phyloP scores from a whole-genome alignment of 2,888 invertebrate species.

The Amiota communis region DNA sequence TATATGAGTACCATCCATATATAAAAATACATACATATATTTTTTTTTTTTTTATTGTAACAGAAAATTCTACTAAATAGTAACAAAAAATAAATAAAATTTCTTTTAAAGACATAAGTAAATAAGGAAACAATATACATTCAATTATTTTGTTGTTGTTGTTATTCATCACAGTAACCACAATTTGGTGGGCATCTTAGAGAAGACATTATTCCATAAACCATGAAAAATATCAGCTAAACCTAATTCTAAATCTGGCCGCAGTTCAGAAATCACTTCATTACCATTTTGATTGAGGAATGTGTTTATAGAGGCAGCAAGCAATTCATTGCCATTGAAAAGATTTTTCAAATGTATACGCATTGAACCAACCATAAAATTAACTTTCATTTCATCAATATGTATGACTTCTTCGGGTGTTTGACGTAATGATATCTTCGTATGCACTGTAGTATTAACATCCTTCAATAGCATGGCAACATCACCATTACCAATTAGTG shows the following conservation, averaged over 20 bases:
- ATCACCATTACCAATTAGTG: conserved; percentile 76
- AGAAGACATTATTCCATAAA: conserved; percentile 77
- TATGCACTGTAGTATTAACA: conserved; percentile 75
- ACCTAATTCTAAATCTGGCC: conserved; percentile 76
- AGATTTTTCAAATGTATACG: conserved; percentile 76
- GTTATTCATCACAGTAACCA: conserved; percentile 73
- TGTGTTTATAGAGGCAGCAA: conserved; percentile 76
- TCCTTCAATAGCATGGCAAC: conserved; percentile 75
- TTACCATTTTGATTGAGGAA: conserved; percentile 77
- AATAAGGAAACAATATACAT: conserved; percentile 31
- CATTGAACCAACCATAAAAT: conserved; percentile 75
- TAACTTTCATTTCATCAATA: conserved; percentile 76
- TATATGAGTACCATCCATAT: conserved; percentile 26
- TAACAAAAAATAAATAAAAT: conserved; percentile 18
- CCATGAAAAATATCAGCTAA: conserved; percentile 76
- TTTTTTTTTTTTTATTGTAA: conserved; percentile 6
- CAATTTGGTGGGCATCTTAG: conserved; percentile 76
- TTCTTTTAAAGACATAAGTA: conserved; percentile 30
- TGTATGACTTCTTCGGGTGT: conserved; percentile 73
- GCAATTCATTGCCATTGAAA: conserved; percentile 78
- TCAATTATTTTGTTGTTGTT: not conserved
- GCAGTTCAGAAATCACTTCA: conserved; percentile 77
- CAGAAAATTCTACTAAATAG: conserved; percentile 16
- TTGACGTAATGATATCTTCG: conserved; percentile 74
- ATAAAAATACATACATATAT: conserved; percentile 25